Percentiles rank a stretch among this genome's conserved stretches.
phyloP scores from a whole-genome alignment of 2,888 invertebrate species.

The Andrena trimmerana region DNA sequence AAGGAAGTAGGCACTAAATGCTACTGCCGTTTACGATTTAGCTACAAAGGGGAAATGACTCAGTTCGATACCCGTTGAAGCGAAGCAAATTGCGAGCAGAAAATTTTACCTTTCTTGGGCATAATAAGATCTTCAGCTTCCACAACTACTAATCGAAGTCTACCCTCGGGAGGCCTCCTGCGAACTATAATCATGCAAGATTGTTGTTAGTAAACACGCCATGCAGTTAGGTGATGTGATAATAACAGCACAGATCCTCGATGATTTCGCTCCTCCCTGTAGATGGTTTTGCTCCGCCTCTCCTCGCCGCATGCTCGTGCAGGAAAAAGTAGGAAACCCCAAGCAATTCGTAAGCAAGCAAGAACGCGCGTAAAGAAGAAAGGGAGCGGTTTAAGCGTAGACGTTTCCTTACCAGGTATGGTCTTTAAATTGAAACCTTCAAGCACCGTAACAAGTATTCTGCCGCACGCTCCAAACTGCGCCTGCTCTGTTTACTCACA shows the following conservation, averaged over 20 bases:
- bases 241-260: constrained; percentile 10
- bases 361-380: constrained; percentile 20
- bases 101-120: constrained; percentile 77
- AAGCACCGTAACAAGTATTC: constrained; percentile 86
- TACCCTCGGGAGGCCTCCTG: constrained; percentile 83
- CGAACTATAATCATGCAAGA: constrained; percentile 84
- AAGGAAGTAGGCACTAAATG: constrained; percentile 18
- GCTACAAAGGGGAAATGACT: not conserved
- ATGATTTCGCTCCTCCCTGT: not conserved
- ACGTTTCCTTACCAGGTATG: constrained; percentile 79
- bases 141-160: constrained; percentile 82
- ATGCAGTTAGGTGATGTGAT: constrained; percentile 52
- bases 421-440: constrained; percentile 82
- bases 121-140: constrained; percentile 83
- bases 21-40: not conserved
- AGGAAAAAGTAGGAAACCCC: not conserved
- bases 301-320: not conserved
- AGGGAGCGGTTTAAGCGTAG: constrained; percentile 37
- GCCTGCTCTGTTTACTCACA: constrained; percentile 85
- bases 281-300: not conserved
- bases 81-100: constrained; percentile 21
- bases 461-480: constrained; percentile 87
- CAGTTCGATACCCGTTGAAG: not conserved
- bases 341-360: constrained; percentile 31
- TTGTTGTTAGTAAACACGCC: constrained; percentile 74